A percentile compares a stretch with the other conserved stretches of the same genome.
These are phyloP conservation scores for Ceratothoa steindachneri DNA, from an alignment of 2,888 invertebrate species.

Conservation along the genomic window DNA sequence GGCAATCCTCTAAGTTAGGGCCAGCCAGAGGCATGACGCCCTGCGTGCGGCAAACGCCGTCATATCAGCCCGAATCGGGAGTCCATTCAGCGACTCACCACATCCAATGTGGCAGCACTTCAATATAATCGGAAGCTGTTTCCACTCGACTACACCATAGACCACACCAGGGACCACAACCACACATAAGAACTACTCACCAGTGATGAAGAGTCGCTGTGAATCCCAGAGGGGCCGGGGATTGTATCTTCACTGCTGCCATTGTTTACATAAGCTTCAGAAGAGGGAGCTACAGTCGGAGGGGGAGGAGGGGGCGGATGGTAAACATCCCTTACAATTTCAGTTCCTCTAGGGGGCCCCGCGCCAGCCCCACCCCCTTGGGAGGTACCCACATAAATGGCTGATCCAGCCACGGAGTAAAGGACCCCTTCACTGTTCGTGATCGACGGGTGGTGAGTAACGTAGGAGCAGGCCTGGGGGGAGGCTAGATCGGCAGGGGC, in stretches of 20 bases:
- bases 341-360: background rate
- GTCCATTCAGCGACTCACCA: too few relatives aligned
- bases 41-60: too few relatives aligned
- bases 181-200: too few relatives aligned
- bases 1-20: too few relatives aligned
- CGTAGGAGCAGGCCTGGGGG: conserved; percentile 30
- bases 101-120: too few relatives aligned
- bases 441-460: conserved; percentile 42
- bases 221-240: conserved; percentile 35
- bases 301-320: conserved; percentile 25
- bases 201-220: conserved; percentile 24
- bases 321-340: conserved; percentile 29
- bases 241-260: conserved; percentile 26
- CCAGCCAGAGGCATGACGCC: too few relatives aligned
- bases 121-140: too few relatives aligned
- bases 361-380: conserved; percentile 18
- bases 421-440: conserved; percentile 31
- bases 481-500: conserved; percentile 29
- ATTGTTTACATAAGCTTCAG: background rate
- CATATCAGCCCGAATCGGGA: too few relatives aligned
- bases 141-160: too few relatives aligned
- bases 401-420: conserved; percentile 46
- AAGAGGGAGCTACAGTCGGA: background rate
- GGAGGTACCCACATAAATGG: conserved; percentile 38
- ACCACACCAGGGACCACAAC: too few relatives aligned